phyloP scores from a whole-genome alignment of 2,888 invertebrate genomes.

The Molorchus minor region DNA sequence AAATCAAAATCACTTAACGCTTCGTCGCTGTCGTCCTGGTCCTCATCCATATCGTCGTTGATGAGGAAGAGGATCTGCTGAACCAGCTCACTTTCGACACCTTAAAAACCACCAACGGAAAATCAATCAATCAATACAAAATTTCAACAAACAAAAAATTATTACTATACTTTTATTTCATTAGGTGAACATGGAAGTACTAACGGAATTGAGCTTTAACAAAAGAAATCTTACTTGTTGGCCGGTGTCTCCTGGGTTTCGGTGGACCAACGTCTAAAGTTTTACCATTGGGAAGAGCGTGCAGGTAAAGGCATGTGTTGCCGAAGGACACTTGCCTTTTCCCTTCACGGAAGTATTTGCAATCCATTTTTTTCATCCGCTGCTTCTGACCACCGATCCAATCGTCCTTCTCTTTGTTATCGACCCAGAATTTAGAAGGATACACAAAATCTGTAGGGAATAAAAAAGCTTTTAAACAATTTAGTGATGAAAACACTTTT shows the following conservation, averaged over 20 bases:
- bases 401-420: conserved; percentile 75
- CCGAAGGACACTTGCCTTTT: conserved; percentile 80
- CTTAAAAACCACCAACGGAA: too few relatives aligned
- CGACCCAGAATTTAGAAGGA: conserved; percentile 81
- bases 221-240: conserved; percentile 18
- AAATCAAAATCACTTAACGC: conserved; percentile 31
- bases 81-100: conserved; percentile 32
- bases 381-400: conserved; percentile 75
- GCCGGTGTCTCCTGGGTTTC: conserved; percentile 34
- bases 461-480: not conserved
- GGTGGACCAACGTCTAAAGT: conserved; percentile 69
- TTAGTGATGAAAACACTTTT: not conserved
- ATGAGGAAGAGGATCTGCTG: conserved; percentile 44
- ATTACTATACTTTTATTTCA: not conserved
- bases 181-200: not conserved
- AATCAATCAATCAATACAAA: too few relatives aligned
- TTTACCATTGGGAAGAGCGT: conserved; percentile 77
- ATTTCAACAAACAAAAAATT: too few relatives aligned
- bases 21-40: conserved; percentile 28
- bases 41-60: conserved; percentile 31
- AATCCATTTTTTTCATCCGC: conserved; percentile 68
- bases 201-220: not conserved
- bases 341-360: conserved; percentile 83
- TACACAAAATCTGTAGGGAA: conserved; percentile 75
- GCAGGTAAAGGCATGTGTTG: conserved; percentile 82